Evolutionary conservation across 2,888 invertebrate species (phyloP), one percentile per base, ranked within the genome.

Genomic region (Acanthosepion esculentum): DNA sequence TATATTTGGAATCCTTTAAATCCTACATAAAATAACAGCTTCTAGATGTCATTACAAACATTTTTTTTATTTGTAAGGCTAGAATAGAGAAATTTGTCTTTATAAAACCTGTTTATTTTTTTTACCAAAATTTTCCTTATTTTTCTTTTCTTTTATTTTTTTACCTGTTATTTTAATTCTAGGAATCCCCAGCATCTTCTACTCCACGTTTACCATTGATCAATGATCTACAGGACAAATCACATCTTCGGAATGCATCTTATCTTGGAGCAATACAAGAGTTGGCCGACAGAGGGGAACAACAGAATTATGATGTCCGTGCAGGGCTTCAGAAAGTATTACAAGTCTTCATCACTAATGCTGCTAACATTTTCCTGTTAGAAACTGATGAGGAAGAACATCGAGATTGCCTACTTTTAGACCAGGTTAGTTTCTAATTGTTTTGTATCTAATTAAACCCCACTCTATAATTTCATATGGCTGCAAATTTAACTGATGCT

Each of bases 291-390:
- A 91, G 94, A 23, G 96, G 96, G 29, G 97, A 96, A 8, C 95
- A 95, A 50, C 95, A 95, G 29, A 96, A 96, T 94, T 95, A 95
- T 95, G 96, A 97, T 95, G 96, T 96, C 53, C 96, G 97, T 92
- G 97, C 97, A 33, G 98, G 98, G 0, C 95, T 97, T 55, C 98
- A 99, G 98, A 98, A 98, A 97, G 98, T 98, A 15, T 98, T 99
- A 91, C 97, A 97, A 95, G 98, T 99, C 95, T 99, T 99, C 97
- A 99, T 99, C 98, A 99, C 99, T 94, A 99, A 99, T 98, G 99
- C 99, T 7, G 98, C 99, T 29, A 99, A 99, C 97, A 99, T 99
- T 95, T 99, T 99, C 98, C 98, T 97, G 92, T 95, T 96, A 8
- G 95, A 96, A 92, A 95, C 96, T 23, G 96, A 96, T 23, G 96